phyloP scores from a whole-genome alignment of 2,113 vertebrate species.

The Rallus limicola region DNA sequence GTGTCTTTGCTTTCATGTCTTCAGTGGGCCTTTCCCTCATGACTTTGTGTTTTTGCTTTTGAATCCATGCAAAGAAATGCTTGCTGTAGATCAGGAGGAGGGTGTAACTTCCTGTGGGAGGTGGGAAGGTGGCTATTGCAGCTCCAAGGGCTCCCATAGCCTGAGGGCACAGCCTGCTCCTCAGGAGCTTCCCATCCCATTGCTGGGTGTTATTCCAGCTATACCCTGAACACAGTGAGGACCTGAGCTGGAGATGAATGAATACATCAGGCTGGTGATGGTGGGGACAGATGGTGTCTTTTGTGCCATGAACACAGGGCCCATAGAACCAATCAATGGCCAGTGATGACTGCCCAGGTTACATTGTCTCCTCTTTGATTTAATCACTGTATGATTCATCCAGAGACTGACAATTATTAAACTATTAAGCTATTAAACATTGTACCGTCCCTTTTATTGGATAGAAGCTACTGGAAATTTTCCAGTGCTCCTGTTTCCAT shows the following conservation, averaged over 20 bases:
- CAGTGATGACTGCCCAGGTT: background rate
- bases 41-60: background rate
- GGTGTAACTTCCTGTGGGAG: background rate
- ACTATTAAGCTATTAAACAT: background rate
- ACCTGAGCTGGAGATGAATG: background rate
- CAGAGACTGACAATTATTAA: background rate
- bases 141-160: background rate
- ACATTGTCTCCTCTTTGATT: background rate
- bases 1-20: background rate
- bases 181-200: background rate
- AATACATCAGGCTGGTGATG: background rate
- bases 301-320: background rate
- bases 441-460: background rate
- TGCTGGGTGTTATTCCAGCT: background rate
- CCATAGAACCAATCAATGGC: background rate
- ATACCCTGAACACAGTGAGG: accelerated
- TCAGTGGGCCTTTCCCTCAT: background rate
- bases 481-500: background rate
- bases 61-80: background rate
- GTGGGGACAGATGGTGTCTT: background rate
- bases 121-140: background rate
- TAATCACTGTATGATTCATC: slow-evolving; percentile 8
- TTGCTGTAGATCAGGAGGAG: background rate
- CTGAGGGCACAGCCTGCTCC: background rate
- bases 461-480: background rate